Base-by-base conservation (phyloP, 2,888 invertebrate species). In the Rhagophthalmus giganteus region DNA sequence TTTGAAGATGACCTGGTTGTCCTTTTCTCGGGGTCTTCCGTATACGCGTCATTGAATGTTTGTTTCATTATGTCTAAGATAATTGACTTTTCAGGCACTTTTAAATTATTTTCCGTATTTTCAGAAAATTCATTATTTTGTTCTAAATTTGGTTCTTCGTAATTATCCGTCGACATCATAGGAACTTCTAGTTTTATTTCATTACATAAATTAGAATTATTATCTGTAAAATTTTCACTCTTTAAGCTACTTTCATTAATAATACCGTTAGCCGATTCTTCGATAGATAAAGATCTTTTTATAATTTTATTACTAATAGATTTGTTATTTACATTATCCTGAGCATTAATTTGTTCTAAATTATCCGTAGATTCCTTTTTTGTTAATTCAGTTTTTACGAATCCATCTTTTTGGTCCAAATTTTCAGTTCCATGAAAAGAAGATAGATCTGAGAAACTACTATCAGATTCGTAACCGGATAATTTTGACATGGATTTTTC, bases 401-500 rank as follows among this genome's bases (percentile, higher is more conserved):
- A 32, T 25, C 37, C 31, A 30, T 32, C 33, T 50, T 33, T 45
- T 60, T 55, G 33, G 49, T 70, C 70, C 14, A 52, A 46, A 46
- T 55, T 61, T 54, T 73, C 72, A 27, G 66, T 63, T 30, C 69
- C 68, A 38, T 68, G 68, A 20, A 71, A 53, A 4, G 72, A 72
- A 11, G 70, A 68, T 46, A 79, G 69, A 70, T 83, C 83, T 52
- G 79, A 80, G 68, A 80, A 77, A 70, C 83, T 83, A 61, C 82
- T 72, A 65, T 84, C 83, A n/a, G 82, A 82, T 69, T 83, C 83
- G 63, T 83, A 74, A 11, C 72, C 83, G 42, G 82, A 83, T 64
- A 80, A 75, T 69, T 83, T 83, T 30, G 81, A 81, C 62, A 81
- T 74, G 20, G 81, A 82, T 66, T 81, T 74, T 71, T 83, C 83